Base-by-base conservation (phyloP, 92 coral and sea anemone species). In the Micromussa lordhowensis region DNA sequence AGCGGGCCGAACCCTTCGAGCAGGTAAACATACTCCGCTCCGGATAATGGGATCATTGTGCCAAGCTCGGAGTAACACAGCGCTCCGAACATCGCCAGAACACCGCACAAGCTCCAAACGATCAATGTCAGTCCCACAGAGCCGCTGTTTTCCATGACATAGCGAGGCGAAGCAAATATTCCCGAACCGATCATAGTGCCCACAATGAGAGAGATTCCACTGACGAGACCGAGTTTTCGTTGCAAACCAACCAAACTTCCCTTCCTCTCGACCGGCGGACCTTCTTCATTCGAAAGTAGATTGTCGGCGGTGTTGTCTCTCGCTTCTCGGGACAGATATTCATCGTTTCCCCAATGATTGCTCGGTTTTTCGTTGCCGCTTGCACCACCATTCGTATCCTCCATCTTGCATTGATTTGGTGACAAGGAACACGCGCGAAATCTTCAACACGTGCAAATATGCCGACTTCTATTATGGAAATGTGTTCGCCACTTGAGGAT, bases 111-210 rank as follows among this genome's bases (percentile, higher is more conserved):
- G n/a, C 91, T 69, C 99, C 99, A 97, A 15, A 95, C 98, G 32
- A 97, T 92, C 28, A 97, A 86, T 3, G 99, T 96, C 87, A 97
- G 88, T 54, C 99, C 99, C 14, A 97, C 96, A 28, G 99, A 95
- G 55, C 99, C 97, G 61, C 98, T 94, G 66, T 89, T 88, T 80
- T 87, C 91, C 92, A 95, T 90, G 53, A 97, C 99, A 89, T 87
- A 95, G 29, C 95, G 98, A 49, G 99, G 99, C 11, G 99, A 97
- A 48, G 99, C 99, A 79, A 97, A 97, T 28, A 97, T 97, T 26
- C 99, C 99, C 11, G 98, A 96, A 19, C 99, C 99, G 4, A 97
- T 97, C 94, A 97, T 94, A 0, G 99, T 97, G 0, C 99, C 99
- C 16, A 97, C 97, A 35, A 97, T 97, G 16, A 97, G 91, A 19